Conservation (phyloP, 2,888 invertebrate genomes). For the Monopis laevigella region DNA sequence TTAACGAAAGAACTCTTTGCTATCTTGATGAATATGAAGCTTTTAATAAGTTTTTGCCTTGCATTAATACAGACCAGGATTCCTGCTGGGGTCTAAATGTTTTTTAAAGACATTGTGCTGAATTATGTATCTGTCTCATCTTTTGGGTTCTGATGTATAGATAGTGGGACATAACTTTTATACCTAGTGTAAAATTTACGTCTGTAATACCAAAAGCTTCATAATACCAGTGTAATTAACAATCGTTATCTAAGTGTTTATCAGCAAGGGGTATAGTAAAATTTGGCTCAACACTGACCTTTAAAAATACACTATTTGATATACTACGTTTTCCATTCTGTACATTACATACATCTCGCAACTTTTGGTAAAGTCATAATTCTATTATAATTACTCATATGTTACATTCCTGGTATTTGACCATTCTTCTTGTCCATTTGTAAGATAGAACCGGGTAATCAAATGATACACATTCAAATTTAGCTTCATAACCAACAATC, state of each 20-base stretch:
- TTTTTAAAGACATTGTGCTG: conserved; percentile 87
- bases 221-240: conserved; percentile 89
- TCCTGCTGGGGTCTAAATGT: conserved; percentile 77
- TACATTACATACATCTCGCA: conserved; percentile 88
- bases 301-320: conserved; percentile 79
- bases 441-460: conserved; percentile 95
- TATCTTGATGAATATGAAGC: conserved; percentile 89
- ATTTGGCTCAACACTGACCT: conserved; percentile 90
- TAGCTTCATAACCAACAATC: conserved; percentile 86
- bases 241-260: conserved; percentile 86
- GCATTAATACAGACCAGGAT: conserved; percentile 96
- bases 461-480: conserved; percentile 94
- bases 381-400: conserved; percentile 80
- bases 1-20: conserved; percentile 84
- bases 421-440: conserved; percentile 88
- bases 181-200: conserved; percentile 85
- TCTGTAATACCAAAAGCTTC: conserved; percentile 95
- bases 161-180: too few species aligned
- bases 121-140: conserved; percentile 81
- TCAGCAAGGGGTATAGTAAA: conserved; percentile 89
- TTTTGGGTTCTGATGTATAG: conserved; percentile 70
- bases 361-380: conserved; percentile 88
- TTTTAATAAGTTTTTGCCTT: conserved; percentile 88
- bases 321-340: conserved; percentile 81
- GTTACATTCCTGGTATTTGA: conserved; percentile 77